phyloP scores from a whole-genome alignment of 2,113 vertebrate species.

The Gallinago paraguaiae region DNA sequence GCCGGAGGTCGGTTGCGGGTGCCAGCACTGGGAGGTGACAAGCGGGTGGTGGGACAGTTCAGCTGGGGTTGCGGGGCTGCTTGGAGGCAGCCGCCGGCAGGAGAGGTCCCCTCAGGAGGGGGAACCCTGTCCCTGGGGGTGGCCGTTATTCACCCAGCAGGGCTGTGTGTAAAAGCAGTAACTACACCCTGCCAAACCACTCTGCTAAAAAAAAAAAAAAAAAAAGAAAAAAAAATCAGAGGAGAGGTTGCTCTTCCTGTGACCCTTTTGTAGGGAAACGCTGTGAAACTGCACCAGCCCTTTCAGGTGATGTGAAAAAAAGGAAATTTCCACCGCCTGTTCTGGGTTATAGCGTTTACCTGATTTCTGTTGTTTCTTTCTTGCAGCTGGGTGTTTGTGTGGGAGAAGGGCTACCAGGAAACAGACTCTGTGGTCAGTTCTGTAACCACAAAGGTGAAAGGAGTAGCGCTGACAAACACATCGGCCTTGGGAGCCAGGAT shows the following conservation, averaged over 20 bases:
- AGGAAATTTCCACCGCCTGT: too few relatives aligned
- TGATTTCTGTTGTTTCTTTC: neutral
- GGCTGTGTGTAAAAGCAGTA: fast-evolving
- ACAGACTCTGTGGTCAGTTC: constrained; percentile 83
- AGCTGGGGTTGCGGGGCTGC: neutral
- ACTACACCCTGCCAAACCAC: neutral
- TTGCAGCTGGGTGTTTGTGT: constrained; percentile 89
- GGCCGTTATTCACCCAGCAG: fast-evolving
- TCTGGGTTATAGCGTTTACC: neutral
- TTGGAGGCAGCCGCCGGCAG: neutral
- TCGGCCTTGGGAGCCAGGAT: constrained; percentile 74
- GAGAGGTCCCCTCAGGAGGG: too few relatives aligned
- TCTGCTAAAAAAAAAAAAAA: neutral
- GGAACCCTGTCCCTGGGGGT: fast-evolving
- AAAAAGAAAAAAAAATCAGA: too few relatives aligned
- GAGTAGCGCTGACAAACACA: constrained; percentile 79
- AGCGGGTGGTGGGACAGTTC: neutral
- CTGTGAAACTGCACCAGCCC: neutral
- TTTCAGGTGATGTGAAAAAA: neutral
- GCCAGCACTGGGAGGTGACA: fast-evolving
- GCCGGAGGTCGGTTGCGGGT: neutral
- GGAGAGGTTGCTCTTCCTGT: neutral
- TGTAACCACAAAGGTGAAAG: constrained; percentile 85
- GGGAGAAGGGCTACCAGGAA: constrained; percentile 93
- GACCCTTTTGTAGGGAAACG: neutral